Evolutionary conservation across 2,797 vertebrate genomes (phyloP), one percentile per base, ranked within the genome.

Genomic region (Pipistrellus nathusii): DNA sequence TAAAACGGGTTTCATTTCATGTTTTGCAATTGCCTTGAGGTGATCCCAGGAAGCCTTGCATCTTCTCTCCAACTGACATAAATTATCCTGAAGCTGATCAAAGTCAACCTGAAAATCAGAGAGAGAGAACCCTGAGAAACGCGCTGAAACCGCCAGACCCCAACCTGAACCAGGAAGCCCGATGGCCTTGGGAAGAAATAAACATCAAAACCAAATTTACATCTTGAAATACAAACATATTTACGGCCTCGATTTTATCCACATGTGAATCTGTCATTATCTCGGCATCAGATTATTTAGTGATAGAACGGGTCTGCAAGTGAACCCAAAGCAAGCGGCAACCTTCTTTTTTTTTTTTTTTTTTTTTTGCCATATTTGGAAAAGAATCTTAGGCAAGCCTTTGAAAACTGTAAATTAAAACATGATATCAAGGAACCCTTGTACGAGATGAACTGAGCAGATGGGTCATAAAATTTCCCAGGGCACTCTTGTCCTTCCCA

Each of bases 1-100:
- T 96, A 99, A 96, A 21, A 98, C 98, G 69, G 99, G 98, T 95
- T 99, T 99, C 98, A 99, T 99, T 98, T 99, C 99, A 88, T 99
- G 99, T 97, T 99, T 99, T 44, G 99, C 99, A 85, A 99, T 99
- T 96, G 99, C 99, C 98, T 99, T 99, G 87, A 99, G 99, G 98
- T 99, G 99, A 98, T 99, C 99, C 99, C 99, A 99, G 1, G 99
- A 99, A 97, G 99, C 99, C 98, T 99, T 99, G 98, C 99, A 99
- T 90, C 99, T 98, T 95, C 98, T 99, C 97, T 99, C 99, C 99
- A 99, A 99, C 98, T 99, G 99, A 97, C 98, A 98, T 95, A 99
- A 98, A 98, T 99, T 99, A 97, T 99, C 99, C 96, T 99, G 99
- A 92, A 99, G 99, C 94, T 99, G 99, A 97, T 99, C 99, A 97